A percentile compares a stretch with the other conserved stretches of the same genome.
Evolutionary conservation across 2,888 invertebrate species (phyloP).

Genomic region (Criorhina ranunculi): DNA sequence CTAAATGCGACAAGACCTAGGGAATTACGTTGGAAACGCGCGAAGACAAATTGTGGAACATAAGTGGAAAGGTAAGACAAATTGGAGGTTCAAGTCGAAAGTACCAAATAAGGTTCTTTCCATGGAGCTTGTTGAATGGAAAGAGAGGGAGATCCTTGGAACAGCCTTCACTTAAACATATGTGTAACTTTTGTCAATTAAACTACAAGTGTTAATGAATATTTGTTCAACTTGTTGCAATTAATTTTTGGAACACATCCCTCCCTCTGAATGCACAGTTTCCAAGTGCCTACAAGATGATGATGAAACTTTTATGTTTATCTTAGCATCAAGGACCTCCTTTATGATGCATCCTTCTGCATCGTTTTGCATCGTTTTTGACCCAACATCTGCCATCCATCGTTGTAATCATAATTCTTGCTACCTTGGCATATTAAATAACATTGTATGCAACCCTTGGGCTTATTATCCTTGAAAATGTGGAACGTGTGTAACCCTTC

Average conservation of each 20-base stretch:
- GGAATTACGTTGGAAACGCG: background rate
- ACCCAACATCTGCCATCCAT: background rate
- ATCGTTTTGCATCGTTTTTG: background rate
- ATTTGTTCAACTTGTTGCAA: slow-evolving; percentile 3
- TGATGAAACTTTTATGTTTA: background rate
- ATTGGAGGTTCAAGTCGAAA: background rate
- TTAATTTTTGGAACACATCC: background rate
- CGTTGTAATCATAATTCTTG: slow-evolving; percentile 5
- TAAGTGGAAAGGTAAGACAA: background rate
- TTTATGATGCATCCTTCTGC: background rate
- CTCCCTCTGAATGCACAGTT: slow-evolving; percentile 4
- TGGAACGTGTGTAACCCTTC: background rate
- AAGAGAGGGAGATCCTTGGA: background rate
- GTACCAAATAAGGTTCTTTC: background rate
- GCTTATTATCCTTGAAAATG: background rate
- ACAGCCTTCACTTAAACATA: too few relatives aligned
- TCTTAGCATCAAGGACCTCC: background rate
- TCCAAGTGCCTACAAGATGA: background rate
- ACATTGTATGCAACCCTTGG: background rate
- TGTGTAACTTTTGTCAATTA: too few relatives aligned
- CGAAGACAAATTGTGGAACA: slow-evolving; percentile 19
- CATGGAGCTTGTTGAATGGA: background rate
- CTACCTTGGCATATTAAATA: slow-evolving; percentile 38
- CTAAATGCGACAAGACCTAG: background rate
- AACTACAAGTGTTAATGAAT: background rate